Evolutionary conservation across 2,113 vertebrate genomes (phyloP).

Genomic region (Daboia siamensis): DNA sequence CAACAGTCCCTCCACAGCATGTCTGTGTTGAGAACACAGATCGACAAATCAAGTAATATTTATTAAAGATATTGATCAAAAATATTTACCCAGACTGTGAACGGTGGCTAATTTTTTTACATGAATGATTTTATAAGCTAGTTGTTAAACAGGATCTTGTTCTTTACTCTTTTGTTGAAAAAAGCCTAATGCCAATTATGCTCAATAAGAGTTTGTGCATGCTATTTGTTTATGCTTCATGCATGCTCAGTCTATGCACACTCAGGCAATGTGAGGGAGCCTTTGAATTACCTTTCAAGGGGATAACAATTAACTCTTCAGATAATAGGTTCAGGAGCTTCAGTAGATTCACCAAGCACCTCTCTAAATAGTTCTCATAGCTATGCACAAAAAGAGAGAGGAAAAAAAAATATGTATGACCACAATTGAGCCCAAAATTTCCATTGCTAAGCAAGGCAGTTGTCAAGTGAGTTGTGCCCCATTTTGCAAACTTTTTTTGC

Average conservation of each 20-base stretch:
- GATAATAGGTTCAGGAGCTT: neutral
- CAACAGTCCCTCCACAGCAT: constrained; percentile 89
- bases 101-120: neutral
- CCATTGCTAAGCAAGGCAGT: neutral
- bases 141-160: neutral
- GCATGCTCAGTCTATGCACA: neutral
- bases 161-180: neutral
- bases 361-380: neutral
- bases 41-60: constrained; percentile 90
- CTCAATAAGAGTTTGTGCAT: neutral
- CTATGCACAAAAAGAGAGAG: neutral
- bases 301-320: neutral
- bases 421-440: neutral
- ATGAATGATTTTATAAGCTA: neutral
- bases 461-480: neutral
- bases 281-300: neutral
- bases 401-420: neutral
- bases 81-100: constrained; percentile 6
- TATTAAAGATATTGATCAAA: constrained; percentile 30
- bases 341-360: neutral
- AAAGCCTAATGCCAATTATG: neutral
- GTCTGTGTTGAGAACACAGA: constrained; percentile 95
- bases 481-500: neutral
- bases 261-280: neutral
- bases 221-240: neutral